Evolutionary conservation across 2,113 vertebrate species (phyloP).

Genomic region (Mugil cephalus): DNA sequence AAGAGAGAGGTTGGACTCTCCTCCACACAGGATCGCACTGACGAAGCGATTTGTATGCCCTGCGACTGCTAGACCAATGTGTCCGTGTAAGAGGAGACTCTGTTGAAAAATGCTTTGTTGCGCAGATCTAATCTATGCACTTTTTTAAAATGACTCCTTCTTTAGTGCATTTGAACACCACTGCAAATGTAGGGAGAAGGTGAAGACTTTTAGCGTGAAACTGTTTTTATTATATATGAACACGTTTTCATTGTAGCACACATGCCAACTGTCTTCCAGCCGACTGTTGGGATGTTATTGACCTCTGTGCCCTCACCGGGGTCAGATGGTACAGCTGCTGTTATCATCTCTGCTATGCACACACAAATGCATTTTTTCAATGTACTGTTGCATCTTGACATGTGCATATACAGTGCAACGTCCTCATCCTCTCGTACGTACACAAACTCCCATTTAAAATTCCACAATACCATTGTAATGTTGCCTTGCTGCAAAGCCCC

Average conservation of each 20-base stretch:
- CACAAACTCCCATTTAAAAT: conserved; percentile 60
- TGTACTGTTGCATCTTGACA: conserved; percentile 47
- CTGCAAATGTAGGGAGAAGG: conserved; percentile 8
- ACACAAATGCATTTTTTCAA: conserved; percentile 36
- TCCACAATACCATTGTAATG: conserved; percentile 70
- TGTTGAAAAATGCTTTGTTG: no score
- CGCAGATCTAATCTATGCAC: no score
- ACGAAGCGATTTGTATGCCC: no score
- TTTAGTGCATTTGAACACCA: neutral
- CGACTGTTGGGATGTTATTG: conserved; percentile 62
- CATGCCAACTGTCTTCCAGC: conserved; percentile 50
- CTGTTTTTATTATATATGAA: conserved; percentile 35
- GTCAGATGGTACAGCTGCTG: conserved; percentile 47
- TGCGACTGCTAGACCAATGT: no score
- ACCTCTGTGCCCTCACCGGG: conserved; percentile 36
- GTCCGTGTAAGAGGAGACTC: no score
- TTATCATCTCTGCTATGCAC: conserved; percentile 55
- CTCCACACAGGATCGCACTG: no score
- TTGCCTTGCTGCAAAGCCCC: conserved; percentile 62
- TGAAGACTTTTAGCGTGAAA: conserved; percentile 45
- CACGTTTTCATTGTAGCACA: conserved; percentile 47
- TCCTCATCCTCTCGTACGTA: conserved; percentile 17
- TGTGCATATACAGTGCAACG: conserved; percentile 50
- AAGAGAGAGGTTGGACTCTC: no score
- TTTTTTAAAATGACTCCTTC: neutral